Evolutionary conservation across 1,140 invertebrate species (phyloP).

Genomic region (Platorchestia sp.): DNA sequence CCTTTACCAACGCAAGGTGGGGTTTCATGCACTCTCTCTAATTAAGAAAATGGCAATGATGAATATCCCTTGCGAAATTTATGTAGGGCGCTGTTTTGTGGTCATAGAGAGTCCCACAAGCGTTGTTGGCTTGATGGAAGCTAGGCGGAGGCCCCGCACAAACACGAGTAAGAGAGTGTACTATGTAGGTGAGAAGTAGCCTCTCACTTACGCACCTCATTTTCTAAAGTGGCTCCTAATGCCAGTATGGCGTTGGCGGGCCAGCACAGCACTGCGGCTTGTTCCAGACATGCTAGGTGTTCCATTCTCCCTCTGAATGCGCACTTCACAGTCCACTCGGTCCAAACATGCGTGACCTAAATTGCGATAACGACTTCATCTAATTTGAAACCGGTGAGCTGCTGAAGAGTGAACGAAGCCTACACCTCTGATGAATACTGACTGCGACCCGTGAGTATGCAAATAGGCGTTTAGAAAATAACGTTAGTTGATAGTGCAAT

Average conservation of each 20-base stretch:
- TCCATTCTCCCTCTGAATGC: neutral
- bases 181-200: slow-evolving; percentile 33
- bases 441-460: neutral
- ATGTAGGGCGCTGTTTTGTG: neutral
- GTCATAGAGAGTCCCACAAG: neutral
- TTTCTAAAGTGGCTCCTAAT: slow-evolving; percentile 49
- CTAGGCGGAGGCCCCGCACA: neutral
- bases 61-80: neutral
- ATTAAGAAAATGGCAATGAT: slow-evolving; percentile 10
- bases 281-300: neutral
- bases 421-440: neutral
- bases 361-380: neutral
- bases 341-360: neutral
- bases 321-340: neutral
- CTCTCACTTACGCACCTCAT: slow-evolving; percentile 51
- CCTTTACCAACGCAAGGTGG: neutral
- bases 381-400: neutral
- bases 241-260: slow-evolving; percentile 21
- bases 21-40: slow-evolving; percentile 3
- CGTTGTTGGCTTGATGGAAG: neutral
- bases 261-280: neutral
- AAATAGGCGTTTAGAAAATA: neutral
- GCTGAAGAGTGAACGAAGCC: neutral
- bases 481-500: too few species aligned
- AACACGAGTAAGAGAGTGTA: neutral